Base-by-base conservation (phyloP, 2,797 vertebrate genomes). In the Brotula barbata region DNA sequence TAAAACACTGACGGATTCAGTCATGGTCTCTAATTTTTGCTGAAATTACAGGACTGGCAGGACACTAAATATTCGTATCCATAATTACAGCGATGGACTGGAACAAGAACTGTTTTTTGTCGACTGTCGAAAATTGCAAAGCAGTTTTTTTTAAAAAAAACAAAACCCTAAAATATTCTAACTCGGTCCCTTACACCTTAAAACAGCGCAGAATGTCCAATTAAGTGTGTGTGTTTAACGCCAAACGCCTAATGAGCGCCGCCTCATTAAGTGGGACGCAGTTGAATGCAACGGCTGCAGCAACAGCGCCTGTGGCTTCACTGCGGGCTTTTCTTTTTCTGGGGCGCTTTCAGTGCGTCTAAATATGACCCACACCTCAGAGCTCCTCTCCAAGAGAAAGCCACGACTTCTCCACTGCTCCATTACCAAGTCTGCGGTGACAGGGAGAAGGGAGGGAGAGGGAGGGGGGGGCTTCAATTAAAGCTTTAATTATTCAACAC, bases 401-500 rank as follows among this genome's bases (percentile, higher is more conserved):
- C 78, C 86, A 92, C 73, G 87, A 84, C 83, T 90, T 87, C 81
- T 90, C 81, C 68, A 78, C 72, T 84, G 85, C 88, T 89, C 86
- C 80, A 65, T 85, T 88, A 85, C 85, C 83, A 90, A 87, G 87
- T 89, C 85, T 46, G 79, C 83, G 84, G 88, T 87, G 91, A 92
- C 85, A 86, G 86, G 13, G 34, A 3, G 34, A 5, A 10, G 2
- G 86, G 88, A 77, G 79, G 87, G 89, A n/a, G 86, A 36, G 34
- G 8, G 34, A 5, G 13, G 2, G 86, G 88, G 77, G 79, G 87
- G 89, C 90, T 87, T 90, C 90, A 88, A 84, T 87, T 86, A 90
- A 89, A 80, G 69, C 43, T 88, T 92, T 89, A 92, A 94, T 94
- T 92, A 94, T 92, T 93, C 90, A 92, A 80, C 48, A 65, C 51